Evolutionary conservation across 2,888 invertebrate species (phyloP).

Genomic region (Pteria penguin): DNA sequence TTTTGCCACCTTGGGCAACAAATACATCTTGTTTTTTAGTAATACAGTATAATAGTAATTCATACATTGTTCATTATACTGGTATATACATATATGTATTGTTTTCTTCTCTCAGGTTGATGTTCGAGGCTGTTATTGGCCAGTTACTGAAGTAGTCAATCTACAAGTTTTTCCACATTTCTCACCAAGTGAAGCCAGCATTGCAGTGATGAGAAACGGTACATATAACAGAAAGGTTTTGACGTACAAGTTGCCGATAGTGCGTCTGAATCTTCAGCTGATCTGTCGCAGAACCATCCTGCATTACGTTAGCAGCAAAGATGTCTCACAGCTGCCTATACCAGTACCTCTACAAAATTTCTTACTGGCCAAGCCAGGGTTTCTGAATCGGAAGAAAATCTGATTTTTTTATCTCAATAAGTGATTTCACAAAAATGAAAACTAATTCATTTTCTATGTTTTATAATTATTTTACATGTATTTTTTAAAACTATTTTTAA

Average conservation of each 20-base stretch:
- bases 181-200: slow-evolving; percentile 62
- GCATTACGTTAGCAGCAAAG: slow-evolving; percentile 56
- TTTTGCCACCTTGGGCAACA: too few relatives aligned
- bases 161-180: slow-evolving; percentile 70
- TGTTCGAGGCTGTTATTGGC: slow-evolving; percentile 68
- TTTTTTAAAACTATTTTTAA: too few relatives aligned
- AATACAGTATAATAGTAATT: too few relatives aligned
- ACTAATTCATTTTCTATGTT: too few relatives aligned
- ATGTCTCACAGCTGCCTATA: slow-evolving; percentile 62
- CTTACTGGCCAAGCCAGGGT: slow-evolving; percentile 44
- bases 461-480: too few relatives aligned
- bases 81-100: too few relatives aligned
- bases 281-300: slow-evolving; percentile 62
- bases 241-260: slow-evolving; percentile 65
- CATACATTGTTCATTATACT: too few relatives aligned
- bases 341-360: slow-evolving; percentile 55
- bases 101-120: slow-evolving; percentile 44
- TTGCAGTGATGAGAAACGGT: slow-evolving; percentile 67
- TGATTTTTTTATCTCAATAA: neutral
- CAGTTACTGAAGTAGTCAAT: slow-evolving; percentile 69
- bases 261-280: slow-evolving; percentile 54
- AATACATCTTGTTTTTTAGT: too few relatives aligned
- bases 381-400: neutral
- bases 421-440: too few relatives aligned
- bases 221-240: slow-evolving; percentile 63